Base-by-base conservation (phyloP, 2,797 vertebrate species). In the Alosa sapidissima region DNA sequence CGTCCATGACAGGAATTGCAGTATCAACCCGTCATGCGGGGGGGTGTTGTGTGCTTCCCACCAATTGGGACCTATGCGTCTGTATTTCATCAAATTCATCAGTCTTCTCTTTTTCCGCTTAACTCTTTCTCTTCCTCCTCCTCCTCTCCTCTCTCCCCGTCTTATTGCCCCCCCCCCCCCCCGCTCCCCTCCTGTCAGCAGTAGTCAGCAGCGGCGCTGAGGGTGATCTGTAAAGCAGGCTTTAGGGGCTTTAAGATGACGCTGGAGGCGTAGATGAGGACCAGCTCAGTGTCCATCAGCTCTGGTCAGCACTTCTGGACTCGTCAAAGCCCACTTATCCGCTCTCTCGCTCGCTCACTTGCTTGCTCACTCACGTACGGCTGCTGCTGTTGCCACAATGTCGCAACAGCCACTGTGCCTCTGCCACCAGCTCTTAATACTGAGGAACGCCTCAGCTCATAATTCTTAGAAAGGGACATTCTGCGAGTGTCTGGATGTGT, bases 281-380 rank as follows among this genome's bases (percentile, higher is more conserved):
- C 28, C 33, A 55, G 81, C 85, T 84, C 60, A 62, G 83, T 81
- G 84, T 84, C 82, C 81, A 82, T 85, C 82, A 87, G 65, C 81
- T 55, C 78, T 14, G 81, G 87, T 87, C 87, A 88, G 88, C 87
- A 87, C 82, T 83, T 87, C 84, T 86, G 85, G n/a, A 54, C 48
- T 48, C 82, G 81, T 21, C 47, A 81, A 51, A 86, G 83, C 83
- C 78, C 28, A 81, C 58, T 41, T 81, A 51, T 82, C 82, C 48
- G 3, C 58, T 85, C 75, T 81, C 45, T 28, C 51, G 14, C 55
- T 55, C 54, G 54, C 54, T 19, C 54, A 19, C 49, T 51, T 5
- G 49, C 10, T 51, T 5, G 10, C 49, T 51, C 4, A 51, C 49
- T 51, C 49, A 11, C 49, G 7, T 9, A 51, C 49, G 1, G 13